Evolutionary conservation across 2,888 invertebrate genomes (phyloP).

Genomic region (Oxyscelio sp.): DNA sequence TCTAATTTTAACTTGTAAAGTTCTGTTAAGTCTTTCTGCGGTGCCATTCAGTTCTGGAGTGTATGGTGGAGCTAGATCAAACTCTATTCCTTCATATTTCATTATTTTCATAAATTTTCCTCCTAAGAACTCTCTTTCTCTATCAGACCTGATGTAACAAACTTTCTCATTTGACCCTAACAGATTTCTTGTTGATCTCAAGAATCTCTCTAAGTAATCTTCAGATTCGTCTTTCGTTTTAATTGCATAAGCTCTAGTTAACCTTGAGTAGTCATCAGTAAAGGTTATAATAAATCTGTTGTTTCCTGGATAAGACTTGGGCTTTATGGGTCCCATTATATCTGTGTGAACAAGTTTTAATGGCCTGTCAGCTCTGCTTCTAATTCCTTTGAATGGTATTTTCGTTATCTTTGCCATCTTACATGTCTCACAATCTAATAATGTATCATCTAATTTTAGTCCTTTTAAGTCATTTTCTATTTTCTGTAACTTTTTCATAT

Average conservation of each 20-base stretch:
- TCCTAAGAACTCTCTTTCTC: neutral
- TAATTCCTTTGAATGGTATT: slow-evolving; percentile 67
- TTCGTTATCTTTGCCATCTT: slow-evolving; percentile 75
- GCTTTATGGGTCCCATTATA: slow-evolving; percentile 74
- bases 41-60: slow-evolving; percentile 19
- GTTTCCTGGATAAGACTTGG: slow-evolving; percentile 60
- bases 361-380: slow-evolving; percentile 69
- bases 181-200: slow-evolving; percentile 12
- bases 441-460: slow-evolving; percentile 4
- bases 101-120: slow-evolving; percentile 2
- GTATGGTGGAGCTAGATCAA: slow-evolving; percentile 12
- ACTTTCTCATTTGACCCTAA: slow-evolving; percentile 1
- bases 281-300: no score
- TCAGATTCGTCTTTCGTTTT: no score
- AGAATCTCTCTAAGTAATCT: no score
- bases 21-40: no score
- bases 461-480: neutral
- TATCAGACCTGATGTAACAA: slow-evolving; percentile 14
- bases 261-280: slow-evolving; percentile 77
- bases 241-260: slow-evolving; percentile 76
- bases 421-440: slow-evolving; percentile 76
- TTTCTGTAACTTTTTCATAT: slow-evolving; percentile 1
- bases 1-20: slow-evolving; percentile 6
- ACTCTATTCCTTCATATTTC: slow-evolving; percentile 18
- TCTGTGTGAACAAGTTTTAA: slow-evolving; percentile 77